A percentile compares a stretch with the other conserved stretches of the same genome.
These are phyloP conservation scores for Campaea margaritaria DNA, from an alignment of 2,888 invertebrate genomes.

Conservation along the genomic window DNA sequence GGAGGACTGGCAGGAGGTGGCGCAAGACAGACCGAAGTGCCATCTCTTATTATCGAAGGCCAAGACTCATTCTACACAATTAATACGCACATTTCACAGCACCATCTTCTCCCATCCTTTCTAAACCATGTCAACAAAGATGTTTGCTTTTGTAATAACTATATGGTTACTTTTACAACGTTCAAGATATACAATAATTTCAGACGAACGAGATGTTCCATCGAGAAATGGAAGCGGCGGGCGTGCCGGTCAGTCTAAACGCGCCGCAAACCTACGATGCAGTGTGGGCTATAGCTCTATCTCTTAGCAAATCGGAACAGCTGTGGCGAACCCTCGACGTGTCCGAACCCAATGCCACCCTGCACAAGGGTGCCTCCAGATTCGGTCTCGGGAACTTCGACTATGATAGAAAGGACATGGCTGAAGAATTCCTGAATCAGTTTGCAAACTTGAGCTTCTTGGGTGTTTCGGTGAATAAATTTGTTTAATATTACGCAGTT, in stretches of 20 bases:
- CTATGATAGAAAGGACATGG: constrained; percentile 90
- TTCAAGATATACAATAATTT: constrained; percentile 7
- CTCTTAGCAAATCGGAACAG: constrained; percentile 87
- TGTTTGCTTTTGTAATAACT: too few species aligned
- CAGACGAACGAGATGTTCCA: constrained; percentile 88
- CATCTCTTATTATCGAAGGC: too few species aligned
- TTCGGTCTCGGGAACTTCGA: constrained; percentile 87
- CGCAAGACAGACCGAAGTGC: too few species aligned
- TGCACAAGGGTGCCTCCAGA: constrained; percentile 41
- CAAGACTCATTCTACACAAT: too few species aligned
- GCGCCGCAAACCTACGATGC: constrained; percentile 95
- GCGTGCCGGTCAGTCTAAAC: constrained; percentile 86
- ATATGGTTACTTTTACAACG: too few species aligned
- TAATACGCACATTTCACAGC: too few species aligned
- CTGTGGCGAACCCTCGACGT: constrained; percentile 77
- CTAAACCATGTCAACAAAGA: too few species aligned
- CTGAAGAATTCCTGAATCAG: constrained; percentile 88
- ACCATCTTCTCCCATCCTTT: too few species aligned
- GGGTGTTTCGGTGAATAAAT: constrained; percentile 92
- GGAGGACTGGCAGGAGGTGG: too few species aligned
- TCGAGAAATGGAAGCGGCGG: constrained; percentile 82
- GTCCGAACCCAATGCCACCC: constrained; percentile 51
- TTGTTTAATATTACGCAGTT: constrained; percentile 16
- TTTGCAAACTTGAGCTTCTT: constrained; percentile 90
- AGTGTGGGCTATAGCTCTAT: constrained; percentile 94